Base-by-base conservation (phyloP, 2,888 invertebrate genomes). In the Pseudococcus viburni region DNA sequence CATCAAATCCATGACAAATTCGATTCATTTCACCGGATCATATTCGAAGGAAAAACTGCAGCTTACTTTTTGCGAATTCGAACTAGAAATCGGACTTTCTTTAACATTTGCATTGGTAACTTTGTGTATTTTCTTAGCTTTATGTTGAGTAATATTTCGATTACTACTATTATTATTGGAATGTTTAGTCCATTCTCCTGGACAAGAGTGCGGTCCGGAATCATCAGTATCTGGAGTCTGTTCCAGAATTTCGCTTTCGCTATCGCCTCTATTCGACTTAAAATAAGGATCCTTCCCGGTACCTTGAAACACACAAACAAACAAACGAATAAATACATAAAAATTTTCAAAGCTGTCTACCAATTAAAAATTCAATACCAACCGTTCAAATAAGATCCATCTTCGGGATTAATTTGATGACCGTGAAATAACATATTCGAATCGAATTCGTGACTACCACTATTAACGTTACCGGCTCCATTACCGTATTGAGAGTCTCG, bases 401-500 rank as follows among this genome's bases (percentile, higher is more conserved):
- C 87, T 6, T 80, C 77, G 48, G 39, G n/a, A 19, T 87, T 87
- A 17, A 48, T 80, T 15, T 87, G 77, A 77, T 87, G 33, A 48
- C 48, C 87, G 19, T 87, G 87, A 51, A 46, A 80, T n/a, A 80
- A 5, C 80, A 80, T 39, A 80, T 80, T 77, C 3, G 87, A 80
- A 48, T 87, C 87, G 55, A 87, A 87, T 15, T 87, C 87, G 51
- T 87, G 87, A 80, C 48, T 80, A 42, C 80, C 48, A 39, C 86
- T 86, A 46, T 80, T 87, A 26, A 59, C 84, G 64, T 88, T 64
- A 42, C 33, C 51, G n/a, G 46, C 33, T 90, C 95, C 95, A 90
- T 95, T 95, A 85, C 93, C 92, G 91, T 95, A 95, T 90, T 95
- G 95, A 90, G 96, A 96, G 92, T 96, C 96, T 90, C 96, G 94